A percentile compares a stretch with the other conserved stretches of the same genome.
These are phyloP conservation scores for Trissolcus basalis DNA, from an alignment of 1,140 invertebrate genomes.

Conservation along the genomic window DNA sequence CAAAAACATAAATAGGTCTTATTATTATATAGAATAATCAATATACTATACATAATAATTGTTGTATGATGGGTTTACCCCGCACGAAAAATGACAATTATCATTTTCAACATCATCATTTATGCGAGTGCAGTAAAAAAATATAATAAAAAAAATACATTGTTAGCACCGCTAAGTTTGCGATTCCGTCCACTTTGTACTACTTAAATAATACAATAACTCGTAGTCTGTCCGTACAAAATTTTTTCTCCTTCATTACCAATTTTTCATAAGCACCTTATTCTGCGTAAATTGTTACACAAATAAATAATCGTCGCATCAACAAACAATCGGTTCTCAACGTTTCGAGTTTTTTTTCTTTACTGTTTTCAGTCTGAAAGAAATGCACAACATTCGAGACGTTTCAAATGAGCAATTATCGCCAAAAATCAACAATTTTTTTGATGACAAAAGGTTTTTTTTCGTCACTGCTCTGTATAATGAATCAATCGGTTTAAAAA, in stretches of 20 bases:
- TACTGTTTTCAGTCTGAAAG: slow-evolving; percentile 32
- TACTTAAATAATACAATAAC: slow-evolving; percentile 57
- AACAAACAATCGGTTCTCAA: slow-evolving; percentile 4
- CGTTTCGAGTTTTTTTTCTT: slow-evolving; percentile 14
- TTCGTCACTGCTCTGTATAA: no score
- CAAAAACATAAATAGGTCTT: slow-evolving; percentile 65
- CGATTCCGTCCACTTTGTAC: slow-evolving; percentile 58
- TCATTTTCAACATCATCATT: background rate
- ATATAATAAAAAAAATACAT: slow-evolving; percentile 61
- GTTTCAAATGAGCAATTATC: slow-evolving; percentile 16
- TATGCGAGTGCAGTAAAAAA: slow-evolving; percentile 55
- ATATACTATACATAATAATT: slow-evolving; percentile 57
- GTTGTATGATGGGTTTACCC: slow-evolving; percentile 8
- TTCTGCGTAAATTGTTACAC: slow-evolving; percentile 38
- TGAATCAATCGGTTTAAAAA: no score
- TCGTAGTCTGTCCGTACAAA: slow-evolving; percentile 5
- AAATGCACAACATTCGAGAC: slow-evolving; percentile 30
- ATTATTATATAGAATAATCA: slow-evolving; percentile 33
- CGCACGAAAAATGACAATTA: slow-evolving; percentile 1
- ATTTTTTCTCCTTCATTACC: slow-evolving; percentile 13
- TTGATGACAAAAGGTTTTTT: background rate
- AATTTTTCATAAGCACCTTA: slow-evolving; percentile 45
- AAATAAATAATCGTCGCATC: slow-evolving; percentile 50
- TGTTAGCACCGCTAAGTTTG: slow-evolving; percentile 64
- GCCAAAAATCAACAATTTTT: slow-evolving; percentile 2